Evolutionary conservation across 1,140 invertebrate species (phyloP).

Genomic region (Zaprionus africanus): DNA sequence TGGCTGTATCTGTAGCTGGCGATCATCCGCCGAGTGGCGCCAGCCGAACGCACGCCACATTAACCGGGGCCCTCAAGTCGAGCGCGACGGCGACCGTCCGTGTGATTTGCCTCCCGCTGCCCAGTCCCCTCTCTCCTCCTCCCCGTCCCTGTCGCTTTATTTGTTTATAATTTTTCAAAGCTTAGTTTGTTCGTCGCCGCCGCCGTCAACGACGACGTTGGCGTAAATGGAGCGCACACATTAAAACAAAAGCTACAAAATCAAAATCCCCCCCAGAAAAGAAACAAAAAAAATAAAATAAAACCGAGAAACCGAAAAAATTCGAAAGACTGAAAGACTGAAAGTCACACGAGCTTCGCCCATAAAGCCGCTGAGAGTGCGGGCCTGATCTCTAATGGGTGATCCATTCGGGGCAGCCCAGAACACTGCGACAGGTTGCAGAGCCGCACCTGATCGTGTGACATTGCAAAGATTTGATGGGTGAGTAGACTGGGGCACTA

Average conservation of each 20-base stretch:
- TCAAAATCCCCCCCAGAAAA: constrained; percentile 28
- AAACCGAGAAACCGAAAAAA: constrained; percentile 8
- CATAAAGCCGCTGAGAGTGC: constrained; percentile 17
- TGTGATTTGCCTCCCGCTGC: constrained; percentile 60
- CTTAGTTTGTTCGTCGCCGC: constrained; percentile 49
- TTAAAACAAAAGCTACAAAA: constrained; percentile 41
- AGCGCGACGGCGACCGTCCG: constrained; percentile 56
- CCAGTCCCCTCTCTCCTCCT: not conserved
- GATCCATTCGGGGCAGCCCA: constrained; percentile 12
- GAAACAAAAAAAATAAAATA: constrained; percentile 13
- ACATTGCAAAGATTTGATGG: not conserved
- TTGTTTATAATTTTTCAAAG: constrained; percentile 81
- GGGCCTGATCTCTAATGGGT: constrained; percentile 23
- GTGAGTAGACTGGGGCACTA: not conserved
- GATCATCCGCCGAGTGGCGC: constrained; percentile 55
- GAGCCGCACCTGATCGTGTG: not conserved
- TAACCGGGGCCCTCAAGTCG: constrained; percentile 49
- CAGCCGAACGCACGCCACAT: constrained; percentile 75
- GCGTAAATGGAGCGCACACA: constrained; percentile 70
- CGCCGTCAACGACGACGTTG: constrained; percentile 31
- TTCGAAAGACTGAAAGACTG: constrained; percentile 4
- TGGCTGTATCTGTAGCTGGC: constrained; percentile 14
- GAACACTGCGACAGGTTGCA: constrained; percentile 22
- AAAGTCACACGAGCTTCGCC: constrained; percentile 36
- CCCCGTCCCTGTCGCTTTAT: constrained; percentile 37